Evolutionary conservation across 1,140 invertebrate genomes (phyloP), one percentile per base, ranked within the genome.

Genomic region (Heterodera schachtii): DNA sequence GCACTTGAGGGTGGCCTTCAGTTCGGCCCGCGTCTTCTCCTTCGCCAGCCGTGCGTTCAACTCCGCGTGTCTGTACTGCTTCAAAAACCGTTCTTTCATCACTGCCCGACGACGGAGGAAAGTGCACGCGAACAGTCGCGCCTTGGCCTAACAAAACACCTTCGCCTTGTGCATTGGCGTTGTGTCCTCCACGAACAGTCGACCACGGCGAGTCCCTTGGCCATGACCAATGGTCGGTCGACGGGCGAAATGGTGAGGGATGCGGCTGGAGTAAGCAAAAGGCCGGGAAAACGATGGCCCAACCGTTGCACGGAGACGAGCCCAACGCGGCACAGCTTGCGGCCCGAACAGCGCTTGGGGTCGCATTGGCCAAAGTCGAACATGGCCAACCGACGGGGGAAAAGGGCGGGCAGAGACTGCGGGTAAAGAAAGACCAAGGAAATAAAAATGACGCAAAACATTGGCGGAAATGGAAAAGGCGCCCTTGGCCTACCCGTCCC

Each of bases 141-240:
- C 96, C 91, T 99, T 21, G n/a, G n/a, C 0, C 31, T 31, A 71
- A 76, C 19, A 73, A 8, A 73, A 21, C 49, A 84, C 82, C 57
- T 79, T 86, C 8, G 87, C 79, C 90, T 93, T 93, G 46, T 91
- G 91, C 89, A 98, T 96, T 1, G 96, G 95, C 1, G 95, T 98
- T 84, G 95, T 94, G 83, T 97, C 94, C 31, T 96, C 98, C 98
- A 99, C 19, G 97, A 98, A 90, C 98, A 99, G 90, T 99, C 98
- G 1, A 99, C 95, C 0, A 99, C 97, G 21, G 96, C 96, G 44
- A 97, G 92, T 1, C 98, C 98, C 90, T 86, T 84, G 1, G 81
- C 67, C 19, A 88, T 52, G 41, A 89, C 81, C 46, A 90, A 78
- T 9, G 79, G 44, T 5, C 81, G 41, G 71, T 89, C 87, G 19